Percentiles rank a stretch among this genome's conserved stretches.
Evolutionary conservation across 2,888 invertebrate genomes (phyloP).

Genomic region (Bellardia pandia): DNA sequence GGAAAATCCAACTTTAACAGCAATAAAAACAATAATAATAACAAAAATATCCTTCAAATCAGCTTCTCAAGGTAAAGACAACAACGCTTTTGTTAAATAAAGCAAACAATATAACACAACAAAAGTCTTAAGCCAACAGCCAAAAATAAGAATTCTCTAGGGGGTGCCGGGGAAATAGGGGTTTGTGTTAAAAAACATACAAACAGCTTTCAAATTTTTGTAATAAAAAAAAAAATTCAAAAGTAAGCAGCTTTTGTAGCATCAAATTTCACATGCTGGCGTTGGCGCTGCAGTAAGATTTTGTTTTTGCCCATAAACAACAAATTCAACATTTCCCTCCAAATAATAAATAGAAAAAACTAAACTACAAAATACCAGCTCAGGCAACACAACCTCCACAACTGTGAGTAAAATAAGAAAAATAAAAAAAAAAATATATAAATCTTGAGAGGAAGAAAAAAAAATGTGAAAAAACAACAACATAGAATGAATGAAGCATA

Average conservation of each 20-base stretch:
- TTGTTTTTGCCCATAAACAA: constrained; percentile 39
- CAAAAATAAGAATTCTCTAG: background rate
- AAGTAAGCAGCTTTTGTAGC: constrained; percentile 64
- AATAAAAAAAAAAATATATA: constrained; percentile 46
- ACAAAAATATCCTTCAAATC: background rate
- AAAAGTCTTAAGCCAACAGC: background rate
- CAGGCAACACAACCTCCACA: constrained; percentile 43
- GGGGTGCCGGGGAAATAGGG: background rate
- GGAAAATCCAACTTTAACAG: background rate
- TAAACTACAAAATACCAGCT: constrained; percentile 19
- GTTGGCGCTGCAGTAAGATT: constrained; percentile 30
- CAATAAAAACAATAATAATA: constrained; percentile 13
- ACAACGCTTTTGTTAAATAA: constrained; percentile 33
- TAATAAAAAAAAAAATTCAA: background rate
- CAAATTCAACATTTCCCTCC: constrained; percentile 40
- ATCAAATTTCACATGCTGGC: constrained; percentile 53
- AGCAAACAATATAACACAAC: constrained; percentile 10
- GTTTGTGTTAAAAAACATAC: background rate
- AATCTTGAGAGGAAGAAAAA: constrained; percentile 20
- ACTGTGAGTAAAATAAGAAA: constrained; percentile 51
- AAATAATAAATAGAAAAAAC: constrained; percentile 12
- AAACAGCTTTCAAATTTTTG: constrained; percentile 22
- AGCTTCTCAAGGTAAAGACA: constrained; percentile 28
- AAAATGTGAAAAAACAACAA: constrained; percentile 37
- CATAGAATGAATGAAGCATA: constrained; percentile 20